phyloP scores from a whole-genome alignment of 23 tunicate species.

The Styela clava region DNA sequence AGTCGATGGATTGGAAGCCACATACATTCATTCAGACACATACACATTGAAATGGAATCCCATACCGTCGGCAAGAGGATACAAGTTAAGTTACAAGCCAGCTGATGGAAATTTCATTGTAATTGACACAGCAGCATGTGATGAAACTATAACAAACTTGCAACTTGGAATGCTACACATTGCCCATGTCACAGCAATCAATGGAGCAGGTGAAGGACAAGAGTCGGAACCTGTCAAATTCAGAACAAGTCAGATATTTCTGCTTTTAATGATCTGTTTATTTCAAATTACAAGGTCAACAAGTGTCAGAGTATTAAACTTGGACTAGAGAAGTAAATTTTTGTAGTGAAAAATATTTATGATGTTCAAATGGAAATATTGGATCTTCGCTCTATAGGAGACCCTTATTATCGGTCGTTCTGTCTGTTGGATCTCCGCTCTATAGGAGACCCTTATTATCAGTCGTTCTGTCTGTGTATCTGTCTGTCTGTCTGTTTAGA shows the following conservation, averaged over 20 bases:
- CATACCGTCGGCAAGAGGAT: neutral
- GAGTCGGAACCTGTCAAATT: neutral
- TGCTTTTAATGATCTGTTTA: no score
- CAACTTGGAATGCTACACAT: neutral
- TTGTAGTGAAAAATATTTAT: no score
- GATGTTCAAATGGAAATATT: no score
- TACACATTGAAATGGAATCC: neutral
- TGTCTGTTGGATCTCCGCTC: no score
- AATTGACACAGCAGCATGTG: neutral
- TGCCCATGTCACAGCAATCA: neutral
- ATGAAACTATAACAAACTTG: neutral
- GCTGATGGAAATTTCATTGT: neutral
- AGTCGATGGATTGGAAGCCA: neutral
- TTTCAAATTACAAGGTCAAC: no score
- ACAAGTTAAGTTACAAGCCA: neutral
- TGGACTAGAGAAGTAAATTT: no score
- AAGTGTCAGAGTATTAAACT: no score
- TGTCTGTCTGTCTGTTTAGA: no score
- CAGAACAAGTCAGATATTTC: neutral
- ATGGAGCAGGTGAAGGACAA: neutral
- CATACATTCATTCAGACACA: neutral
- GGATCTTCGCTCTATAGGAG: no score
- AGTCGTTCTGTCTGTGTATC: no score
- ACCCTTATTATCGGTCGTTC: no score
- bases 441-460: no score